These are phyloP conservation scores for Grapholita molesta DNA, from an alignment of 1,140 invertebrate genomes.

Conservation along the genomic window DNA sequence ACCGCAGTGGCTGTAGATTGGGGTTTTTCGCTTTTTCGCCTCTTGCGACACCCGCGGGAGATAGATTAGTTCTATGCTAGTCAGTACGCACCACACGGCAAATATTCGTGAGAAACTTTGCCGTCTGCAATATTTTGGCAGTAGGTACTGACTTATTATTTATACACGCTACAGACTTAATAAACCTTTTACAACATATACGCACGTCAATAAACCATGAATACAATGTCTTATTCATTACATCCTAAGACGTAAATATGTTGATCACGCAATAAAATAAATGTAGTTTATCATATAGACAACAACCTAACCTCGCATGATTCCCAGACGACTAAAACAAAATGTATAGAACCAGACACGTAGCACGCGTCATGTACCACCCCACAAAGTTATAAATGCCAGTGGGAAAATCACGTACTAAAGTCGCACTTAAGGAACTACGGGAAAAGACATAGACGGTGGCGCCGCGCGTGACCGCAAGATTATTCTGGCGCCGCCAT, in stretches of 20 bases:
- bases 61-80: too few species aligned
- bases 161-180: too few species aligned
- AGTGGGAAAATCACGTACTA: neutral
- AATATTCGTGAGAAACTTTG: too few species aligned
- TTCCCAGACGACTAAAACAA: conserved; percentile 9
- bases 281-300: neutral
- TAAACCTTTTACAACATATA: too few species aligned
- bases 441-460: neutral
- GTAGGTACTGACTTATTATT: too few species aligned
- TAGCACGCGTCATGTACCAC: neutral
- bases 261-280: neutral
- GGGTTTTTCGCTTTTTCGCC: too few species aligned
- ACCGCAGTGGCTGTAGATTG: too few species aligned
- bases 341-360: neutral
- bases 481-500: neutral
- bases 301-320: neutral
- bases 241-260: neutral
- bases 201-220: neutral
- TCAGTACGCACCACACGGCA: too few species aligned
- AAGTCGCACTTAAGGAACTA: neutral
- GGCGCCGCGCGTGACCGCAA: neutral
- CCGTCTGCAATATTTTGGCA: too few species aligned
- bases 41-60: too few species aligned
- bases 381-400: neutral
- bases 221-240: neutral